Conservation (phyloP, 2,113 vertebrate species). For the Bucco capensis region DNA sequence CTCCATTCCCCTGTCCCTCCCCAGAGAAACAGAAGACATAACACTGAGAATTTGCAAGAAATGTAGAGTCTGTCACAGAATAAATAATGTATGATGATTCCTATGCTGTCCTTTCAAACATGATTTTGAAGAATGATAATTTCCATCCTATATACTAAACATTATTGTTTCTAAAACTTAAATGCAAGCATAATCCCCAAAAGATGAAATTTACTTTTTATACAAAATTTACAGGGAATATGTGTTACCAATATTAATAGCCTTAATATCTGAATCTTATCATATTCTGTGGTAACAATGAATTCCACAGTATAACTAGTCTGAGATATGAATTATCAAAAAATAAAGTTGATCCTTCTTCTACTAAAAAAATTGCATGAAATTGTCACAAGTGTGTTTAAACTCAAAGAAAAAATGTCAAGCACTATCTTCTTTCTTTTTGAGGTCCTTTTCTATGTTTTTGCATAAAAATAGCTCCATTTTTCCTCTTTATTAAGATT, state of each 20-base stretch:
- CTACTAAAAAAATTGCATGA: constrained; percentile 8
- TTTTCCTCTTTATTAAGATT: not conserved
- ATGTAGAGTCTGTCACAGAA: not conserved
- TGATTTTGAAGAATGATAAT: not conserved
- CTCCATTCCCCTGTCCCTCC: not conserved
- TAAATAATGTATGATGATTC: not conserved
- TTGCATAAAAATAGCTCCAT: not conserved
- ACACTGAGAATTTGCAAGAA: not conserved
- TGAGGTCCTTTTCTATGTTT: not conserved
- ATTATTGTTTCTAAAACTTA: not conserved
- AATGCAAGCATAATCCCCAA: not conserved
- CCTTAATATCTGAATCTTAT: not conserved
- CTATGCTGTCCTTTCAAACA: not conserved
- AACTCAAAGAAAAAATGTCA: not conserved
- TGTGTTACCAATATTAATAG: not conserved
- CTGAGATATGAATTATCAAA: not conserved
- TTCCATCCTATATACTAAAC: not conserved
- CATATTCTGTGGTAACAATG: not conserved
- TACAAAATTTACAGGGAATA: too few relatives aligned
- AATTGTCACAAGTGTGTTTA: not conserved
- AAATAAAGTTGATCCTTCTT: not conserved
- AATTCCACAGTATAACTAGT: not conserved
- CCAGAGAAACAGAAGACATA: not conserved
- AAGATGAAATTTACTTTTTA: not conserved
- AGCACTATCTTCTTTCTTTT: not conserved